Conservation (phyloP, 1,140 invertebrate genomes). For the Harpegnathos saltator region DNA sequence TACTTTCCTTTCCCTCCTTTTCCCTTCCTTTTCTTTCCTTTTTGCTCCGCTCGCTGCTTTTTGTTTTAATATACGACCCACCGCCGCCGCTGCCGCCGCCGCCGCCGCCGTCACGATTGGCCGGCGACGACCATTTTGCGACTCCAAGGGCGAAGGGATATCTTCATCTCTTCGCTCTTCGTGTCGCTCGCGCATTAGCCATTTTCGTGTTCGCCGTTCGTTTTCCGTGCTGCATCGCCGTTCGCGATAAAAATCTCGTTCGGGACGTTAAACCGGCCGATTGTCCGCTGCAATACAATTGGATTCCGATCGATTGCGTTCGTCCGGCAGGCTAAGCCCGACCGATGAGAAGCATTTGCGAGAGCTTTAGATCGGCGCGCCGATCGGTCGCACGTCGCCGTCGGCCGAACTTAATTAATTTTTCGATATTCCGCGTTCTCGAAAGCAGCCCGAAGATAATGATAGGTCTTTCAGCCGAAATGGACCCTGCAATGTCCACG, state of each 20-base stretch:
- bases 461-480: no score
- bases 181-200: slow-evolving; percentile 37
- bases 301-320: slow-evolving; percentile 3
- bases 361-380: neutral
- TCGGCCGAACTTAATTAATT: neutral
- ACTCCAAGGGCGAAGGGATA: slow-evolving; percentile 41
- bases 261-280: neutral
- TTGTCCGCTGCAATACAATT: slow-evolving; percentile 19
- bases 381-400: no score
- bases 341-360: neutral
- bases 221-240: slow-evolving; percentile 16
- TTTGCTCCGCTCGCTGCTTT: no score
- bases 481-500: neutral
- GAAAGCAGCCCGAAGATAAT: neutral
- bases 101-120: no score
- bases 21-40: slow-evolving; percentile 62
- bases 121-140: slow-evolving; percentile 44
- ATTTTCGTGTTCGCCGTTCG: slow-evolving; percentile 30
- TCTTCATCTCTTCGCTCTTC: slow-evolving; percentile 33
- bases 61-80: slow-evolving; percentile 35
- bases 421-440: neutral
- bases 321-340: neutral
- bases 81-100: no score
- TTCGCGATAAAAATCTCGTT: slow-evolving; percentile 38
- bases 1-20: slow-evolving; percentile 33